Evolutionary conservation across 2,113 vertebrate genomes (phyloP).

Genomic region (Vulpes lagopus): DNA sequence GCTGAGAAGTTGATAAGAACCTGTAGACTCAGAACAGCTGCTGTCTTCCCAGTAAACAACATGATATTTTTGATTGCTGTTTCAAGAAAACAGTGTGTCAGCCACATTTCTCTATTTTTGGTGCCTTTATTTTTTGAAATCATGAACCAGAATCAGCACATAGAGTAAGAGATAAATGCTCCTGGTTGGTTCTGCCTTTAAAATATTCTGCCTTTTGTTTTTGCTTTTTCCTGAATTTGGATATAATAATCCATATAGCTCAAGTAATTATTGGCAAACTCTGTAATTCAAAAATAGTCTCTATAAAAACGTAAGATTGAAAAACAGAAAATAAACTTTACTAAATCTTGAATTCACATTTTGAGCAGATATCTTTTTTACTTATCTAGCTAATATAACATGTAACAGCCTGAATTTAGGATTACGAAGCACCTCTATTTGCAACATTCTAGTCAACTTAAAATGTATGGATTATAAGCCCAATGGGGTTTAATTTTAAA

Average conservation of each 20-base stretch:
- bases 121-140: slow-evolving; percentile 71
- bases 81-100: slow-evolving; percentile 40
- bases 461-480: background rate
- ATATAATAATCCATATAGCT: background rate
- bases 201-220: background rate
- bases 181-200: slow-evolving; percentile 6
- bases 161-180: slow-evolving; percentile 57
- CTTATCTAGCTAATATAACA: background rate
- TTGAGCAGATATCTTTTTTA: background rate
- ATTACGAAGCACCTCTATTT: background rate
- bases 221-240: background rate
- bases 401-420: background rate
- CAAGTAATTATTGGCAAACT: background rate
- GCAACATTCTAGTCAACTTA: background rate
- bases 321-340: slow-evolving; percentile 18
- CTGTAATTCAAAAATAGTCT: background rate
- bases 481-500: background rate
- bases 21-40: slow-evolving; percentile 77
- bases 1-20: slow-evolving; percentile 72
- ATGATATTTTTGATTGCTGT: slow-evolving; percentile 75
- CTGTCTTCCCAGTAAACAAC: slow-evolving; percentile 74
- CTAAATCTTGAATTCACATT: background rate
- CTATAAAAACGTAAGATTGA: background rate
- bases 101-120: slow-evolving; percentile 55
- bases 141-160: slow-evolving; percentile 54